These are phyloP conservation scores for Frieseomelitta varia DNA, from an alignment of 1,140 invertebrate species.

Conservation along the genomic window DNA sequence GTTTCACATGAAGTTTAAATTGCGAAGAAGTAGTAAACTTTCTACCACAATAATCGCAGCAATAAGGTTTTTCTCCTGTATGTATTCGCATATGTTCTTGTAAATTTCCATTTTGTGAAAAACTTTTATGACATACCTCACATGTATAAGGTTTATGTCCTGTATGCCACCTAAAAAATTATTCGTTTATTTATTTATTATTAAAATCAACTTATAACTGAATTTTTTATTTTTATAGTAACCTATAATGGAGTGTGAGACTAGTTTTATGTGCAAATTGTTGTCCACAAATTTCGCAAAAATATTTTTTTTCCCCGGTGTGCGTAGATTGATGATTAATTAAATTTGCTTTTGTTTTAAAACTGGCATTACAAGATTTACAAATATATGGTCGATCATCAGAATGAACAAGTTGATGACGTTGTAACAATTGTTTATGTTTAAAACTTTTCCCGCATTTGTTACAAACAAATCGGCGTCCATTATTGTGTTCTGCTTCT, in stretches of 20 bases:
- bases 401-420: slow-evolving; percentile 88
- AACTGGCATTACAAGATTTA: slow-evolving; percentile 85
- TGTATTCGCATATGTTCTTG: slow-evolving; percentile 85
- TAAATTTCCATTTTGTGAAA: slow-evolving; percentile 85
- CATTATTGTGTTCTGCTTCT: slow-evolving; percentile 86
- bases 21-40: slow-evolving; percentile 88
- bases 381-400: slow-evolving; percentile 85
- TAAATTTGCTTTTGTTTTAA: slow-evolving; percentile 88
- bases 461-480: slow-evolving; percentile 86
- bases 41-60: slow-evolving; percentile 87
- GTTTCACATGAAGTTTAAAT: slow-evolving; percentile 84
- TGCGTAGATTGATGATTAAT: slow-evolving; percentile 87
- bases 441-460: slow-evolving; percentile 88
- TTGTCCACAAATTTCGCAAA: slow-evolving; percentile 90
- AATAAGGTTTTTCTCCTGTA: slow-evolving; percentile 85
- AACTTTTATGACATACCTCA: slow-evolving; percentile 84
- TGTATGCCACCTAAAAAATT: slow-evolving; percentile 77
- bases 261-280: slow-evolving; percentile 89
- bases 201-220: background rate
- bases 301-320: slow-evolving; percentile 87
- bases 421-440: slow-evolving; percentile 86
- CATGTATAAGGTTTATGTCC: slow-evolving; percentile 85
- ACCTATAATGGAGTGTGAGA: slow-evolving; percentile 86
- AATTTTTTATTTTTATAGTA: slow-evolving; percentile 45
- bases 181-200: background rate